Conservation (phyloP, 2,797 vertebrate genomes). For the Acanthiza pusilla region DNA sequence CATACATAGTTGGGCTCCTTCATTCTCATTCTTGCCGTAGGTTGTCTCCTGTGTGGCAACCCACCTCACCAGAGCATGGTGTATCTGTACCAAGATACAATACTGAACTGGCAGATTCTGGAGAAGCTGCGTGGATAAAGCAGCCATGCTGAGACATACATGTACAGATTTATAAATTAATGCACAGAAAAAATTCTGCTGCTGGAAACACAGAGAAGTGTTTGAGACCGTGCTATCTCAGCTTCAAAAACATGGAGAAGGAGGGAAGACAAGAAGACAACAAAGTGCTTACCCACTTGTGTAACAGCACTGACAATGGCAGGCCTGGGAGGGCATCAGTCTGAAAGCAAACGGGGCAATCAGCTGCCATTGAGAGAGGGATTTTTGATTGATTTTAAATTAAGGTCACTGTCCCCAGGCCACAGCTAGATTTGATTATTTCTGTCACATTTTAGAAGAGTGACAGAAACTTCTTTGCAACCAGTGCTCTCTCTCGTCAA, state of each 20-base stretch:
- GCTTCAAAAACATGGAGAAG: neutral
- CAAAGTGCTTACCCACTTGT: neutral
- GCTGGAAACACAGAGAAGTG: neutral
- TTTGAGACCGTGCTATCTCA: neutral
- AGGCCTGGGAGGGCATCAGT: slow-evolving; percentile 2
- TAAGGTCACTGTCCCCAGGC: slow-evolving; percentile 59
- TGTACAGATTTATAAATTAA: neutral
- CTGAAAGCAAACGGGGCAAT: neutral
- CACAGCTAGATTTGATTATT: slow-evolving; percentile 57
- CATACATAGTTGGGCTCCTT: neutral
- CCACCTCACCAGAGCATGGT: neutral
- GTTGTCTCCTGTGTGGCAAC: neutral
- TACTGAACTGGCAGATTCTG: neutral
- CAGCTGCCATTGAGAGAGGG: slow-evolving; percentile 17
- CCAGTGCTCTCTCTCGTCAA: neutral
- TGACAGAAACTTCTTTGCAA: slow-evolving; percentile 19
- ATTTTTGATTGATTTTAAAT: slow-evolving; percentile 66
- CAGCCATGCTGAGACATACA: neutral
- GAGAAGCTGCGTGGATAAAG: neutral
- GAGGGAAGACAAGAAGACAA: neutral
- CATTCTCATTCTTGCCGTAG: neutral
- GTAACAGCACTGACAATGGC: neutral
- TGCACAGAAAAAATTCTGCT: neutral
- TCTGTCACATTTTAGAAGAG: slow-evolving; percentile 44
- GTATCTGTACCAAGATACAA: neutral